Evolutionary conservation across 2,888 invertebrate genomes (phyloP).

Genomic region (Hymenopus coronatus): DNA sequence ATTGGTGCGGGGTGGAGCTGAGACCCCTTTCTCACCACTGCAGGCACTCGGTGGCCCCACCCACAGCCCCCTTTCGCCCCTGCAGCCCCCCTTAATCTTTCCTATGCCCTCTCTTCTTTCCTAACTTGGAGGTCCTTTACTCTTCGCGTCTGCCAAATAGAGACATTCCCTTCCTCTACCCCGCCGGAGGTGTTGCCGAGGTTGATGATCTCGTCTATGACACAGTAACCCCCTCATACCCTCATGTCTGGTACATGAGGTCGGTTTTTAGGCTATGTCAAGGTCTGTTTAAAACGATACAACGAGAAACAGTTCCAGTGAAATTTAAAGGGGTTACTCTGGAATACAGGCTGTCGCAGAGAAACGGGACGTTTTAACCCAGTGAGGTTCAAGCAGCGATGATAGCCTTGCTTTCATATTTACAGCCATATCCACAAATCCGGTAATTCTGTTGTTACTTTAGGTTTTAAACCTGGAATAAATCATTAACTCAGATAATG

Average conservation of each 20-base stretch:
- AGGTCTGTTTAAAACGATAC: not conserved
- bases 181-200: not conserved
- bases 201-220: not conserved
- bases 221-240: not conserved
- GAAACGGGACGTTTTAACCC: no score
- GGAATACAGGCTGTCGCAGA: not conserved
- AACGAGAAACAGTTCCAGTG: not conserved
- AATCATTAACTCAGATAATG: no score
- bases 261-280: not conserved
- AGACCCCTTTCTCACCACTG: slow-evolving; percentile 10
- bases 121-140: not conserved
- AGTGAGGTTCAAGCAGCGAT: no score
- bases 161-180: not conserved
- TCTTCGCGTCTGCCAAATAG: not conserved
- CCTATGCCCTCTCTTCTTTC: not conserved
- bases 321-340: not conserved
- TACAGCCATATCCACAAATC: no score
- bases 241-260: not conserved
- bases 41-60: not conserved
- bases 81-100: not conserved
- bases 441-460: no score
- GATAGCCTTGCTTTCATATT: no score
- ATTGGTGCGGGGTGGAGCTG: slow-evolving; percentile 13
- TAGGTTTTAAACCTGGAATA: no score
- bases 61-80: not conserved